Base-by-base conservation (phyloP, 2,888 invertebrate genomes). In the Hipparchia sbordonii region DNA sequence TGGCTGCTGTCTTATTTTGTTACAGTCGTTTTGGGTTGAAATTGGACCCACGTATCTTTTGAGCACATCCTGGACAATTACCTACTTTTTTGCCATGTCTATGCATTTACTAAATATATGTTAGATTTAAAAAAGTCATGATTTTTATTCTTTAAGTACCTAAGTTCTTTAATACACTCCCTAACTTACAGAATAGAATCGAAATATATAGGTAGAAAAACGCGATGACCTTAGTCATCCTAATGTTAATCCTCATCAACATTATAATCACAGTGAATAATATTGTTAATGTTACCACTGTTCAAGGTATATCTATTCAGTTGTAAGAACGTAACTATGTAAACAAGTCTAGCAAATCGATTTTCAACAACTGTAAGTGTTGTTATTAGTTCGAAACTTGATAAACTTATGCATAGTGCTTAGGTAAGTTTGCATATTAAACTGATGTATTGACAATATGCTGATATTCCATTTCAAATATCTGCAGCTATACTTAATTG, bases 311-410 rank as follows among this genome's bases (percentile, higher is more conserved):
- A 48, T 48, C 48, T 48, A 13, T 56, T 56, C 7, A 57, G 8
- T 13, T 57, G 57, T 2, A 48, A 48, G 57, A 57, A 57, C 57
- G 57, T 23, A 23, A 57, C 57, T 57, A 23, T 57, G 23, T 57
- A 56, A 56, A 56, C 56, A 56, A 56, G 13, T 8, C 13, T 57
- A 8, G 57, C 57, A 23, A 57, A 57, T 57, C 57, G 57, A 57
- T 57, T 57, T 8, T 13, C 57, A 57, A 23, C 23, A 13, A 57
- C 57, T 57, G 7, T 13, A 13, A 56, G 7, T 56, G 13, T 13
- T 13, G 13, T 13, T 56, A 56, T 56, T 56, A 57, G 57, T 57
- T 57, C 13, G 57, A 57, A 57, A 57, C 57, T 57, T 57, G 57
- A 57, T 57, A 57, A 57, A 13, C 57, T 57, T 57, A 7, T 57